These are phyloP conservation scores for Saguinus imperator DNA, from an alignment of 2,113 vertebrate genomes.

Conservation along the genomic window DNA sequence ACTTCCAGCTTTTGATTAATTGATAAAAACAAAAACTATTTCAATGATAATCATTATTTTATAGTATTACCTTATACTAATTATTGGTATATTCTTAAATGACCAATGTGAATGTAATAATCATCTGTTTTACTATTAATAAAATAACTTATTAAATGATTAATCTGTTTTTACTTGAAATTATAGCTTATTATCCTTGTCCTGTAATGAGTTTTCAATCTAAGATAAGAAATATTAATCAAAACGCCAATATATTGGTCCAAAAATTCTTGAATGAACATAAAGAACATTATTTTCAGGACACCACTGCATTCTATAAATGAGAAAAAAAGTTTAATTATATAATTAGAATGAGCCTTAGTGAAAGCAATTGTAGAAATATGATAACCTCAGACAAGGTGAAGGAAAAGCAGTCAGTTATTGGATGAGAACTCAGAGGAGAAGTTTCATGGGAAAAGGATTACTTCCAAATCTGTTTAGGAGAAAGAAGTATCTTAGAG, in stretches of 20 bases:
- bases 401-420: neutral
- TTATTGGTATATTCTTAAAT: constrained; percentile 4
- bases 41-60: neutral
- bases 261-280: neutral
- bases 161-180: neutral
- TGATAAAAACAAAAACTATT: neutral
- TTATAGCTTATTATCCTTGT: neutral
- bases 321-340: neutral
- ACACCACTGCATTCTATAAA: neutral
- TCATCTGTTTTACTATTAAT: neutral
- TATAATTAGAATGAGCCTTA: neutral
- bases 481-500: neutral
- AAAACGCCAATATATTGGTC: neutral
- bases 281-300: neutral
- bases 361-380: constrained; percentile 7
- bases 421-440: neutral
- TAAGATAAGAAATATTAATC: constrained; percentile 1
- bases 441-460: neutral
- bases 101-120: neutral
- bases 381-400: neutral
- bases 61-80: neutral
- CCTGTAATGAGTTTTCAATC: neutral
- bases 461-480: neutral
- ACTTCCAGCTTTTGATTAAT: neutral
- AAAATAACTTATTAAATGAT: constrained; percentile 36